Conservation (phyloP, 1,140 invertebrate genomes). For the Cyclargus thomasi region DNA sequence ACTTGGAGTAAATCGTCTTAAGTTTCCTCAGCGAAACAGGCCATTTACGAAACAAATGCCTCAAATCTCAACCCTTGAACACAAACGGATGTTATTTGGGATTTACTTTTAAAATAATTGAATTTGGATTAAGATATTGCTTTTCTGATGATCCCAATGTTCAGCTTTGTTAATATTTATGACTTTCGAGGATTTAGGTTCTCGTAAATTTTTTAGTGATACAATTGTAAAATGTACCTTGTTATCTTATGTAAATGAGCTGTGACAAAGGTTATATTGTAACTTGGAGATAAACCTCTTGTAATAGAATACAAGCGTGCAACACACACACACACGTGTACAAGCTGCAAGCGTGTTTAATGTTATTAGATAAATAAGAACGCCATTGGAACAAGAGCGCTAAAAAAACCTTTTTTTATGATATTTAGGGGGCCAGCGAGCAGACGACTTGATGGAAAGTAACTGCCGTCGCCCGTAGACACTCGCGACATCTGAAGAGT, state of each 20-base stretch:
- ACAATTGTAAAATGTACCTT: background rate
- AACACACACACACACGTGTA: too few species aligned
- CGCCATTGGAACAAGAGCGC: too few species aligned
- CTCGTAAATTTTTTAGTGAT: background rate
- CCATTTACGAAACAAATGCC: slow-evolving; percentile 6
- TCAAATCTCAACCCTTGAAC: slow-evolving; percentile 4
- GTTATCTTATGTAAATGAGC: background rate
- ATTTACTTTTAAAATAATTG: slow-evolving; percentile 3
- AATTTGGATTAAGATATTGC: background rate
- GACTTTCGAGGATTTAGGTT: background rate
- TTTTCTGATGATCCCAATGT: background rate
- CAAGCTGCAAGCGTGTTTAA: too few species aligned
- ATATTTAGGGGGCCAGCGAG: too few species aligned
- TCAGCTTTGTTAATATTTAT: background rate
- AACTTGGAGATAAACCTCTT: too few species aligned
- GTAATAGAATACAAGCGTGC: too few species aligned
- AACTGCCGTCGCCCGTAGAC: too few species aligned
- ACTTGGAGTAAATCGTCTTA: background rate
- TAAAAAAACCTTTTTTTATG: too few species aligned
- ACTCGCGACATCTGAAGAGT: too few species aligned
- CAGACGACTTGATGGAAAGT: too few species aligned
- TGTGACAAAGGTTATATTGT: background rate
- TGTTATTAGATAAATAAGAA: too few species aligned
- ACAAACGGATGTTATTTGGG: background rate
- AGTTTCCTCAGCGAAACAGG: slow-evolving; percentile 8